Evolutionary conservation across 2,888 invertebrate genomes (phyloP).

Genomic region (Apodemia zela): DNA sequence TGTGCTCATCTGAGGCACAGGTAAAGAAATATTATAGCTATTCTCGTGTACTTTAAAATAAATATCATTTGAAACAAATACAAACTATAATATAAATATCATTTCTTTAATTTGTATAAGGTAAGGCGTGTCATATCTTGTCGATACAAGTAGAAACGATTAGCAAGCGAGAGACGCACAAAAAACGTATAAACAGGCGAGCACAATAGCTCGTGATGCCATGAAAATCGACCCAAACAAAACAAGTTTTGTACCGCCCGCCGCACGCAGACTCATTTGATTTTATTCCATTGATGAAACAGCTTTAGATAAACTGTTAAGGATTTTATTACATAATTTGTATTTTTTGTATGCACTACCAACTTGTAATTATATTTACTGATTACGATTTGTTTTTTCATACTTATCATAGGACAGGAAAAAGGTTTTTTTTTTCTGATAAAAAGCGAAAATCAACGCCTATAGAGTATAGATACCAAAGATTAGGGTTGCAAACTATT

Average conservation of each 20-base stretch:
- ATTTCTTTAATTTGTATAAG: conserved; percentile 23
- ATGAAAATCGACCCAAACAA: conserved; percentile 64
- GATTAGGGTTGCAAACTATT: no score
- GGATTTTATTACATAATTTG: conserved; percentile 20
- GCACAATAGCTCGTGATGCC: conserved; percentile 53
- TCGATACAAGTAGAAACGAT: conserved; percentile 61
- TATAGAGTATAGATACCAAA: no score
- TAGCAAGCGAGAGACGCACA: conserved; percentile 48
- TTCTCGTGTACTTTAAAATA: no score
- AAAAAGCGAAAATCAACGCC: no score
- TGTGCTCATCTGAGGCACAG: no score
- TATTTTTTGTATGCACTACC: conserved; percentile 31
- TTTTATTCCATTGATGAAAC: not conserved
- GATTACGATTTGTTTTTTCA: no score
- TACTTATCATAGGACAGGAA: no score
- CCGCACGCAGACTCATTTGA: conserved; percentile 19
- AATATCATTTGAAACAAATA: no score
- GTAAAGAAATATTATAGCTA: no score
- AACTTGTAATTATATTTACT: no score
- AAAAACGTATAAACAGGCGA: conserved; percentile 42
- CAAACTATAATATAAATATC: no score
- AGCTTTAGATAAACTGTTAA: not conserved
- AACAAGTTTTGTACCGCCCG: conserved; percentile 45
- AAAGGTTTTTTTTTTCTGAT: no score
- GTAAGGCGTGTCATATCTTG: conserved; percentile 58